Base-by-base conservation (phyloP, 35 echinoderm and acorn worm species). In the Ophioderma brevispina region DNA sequence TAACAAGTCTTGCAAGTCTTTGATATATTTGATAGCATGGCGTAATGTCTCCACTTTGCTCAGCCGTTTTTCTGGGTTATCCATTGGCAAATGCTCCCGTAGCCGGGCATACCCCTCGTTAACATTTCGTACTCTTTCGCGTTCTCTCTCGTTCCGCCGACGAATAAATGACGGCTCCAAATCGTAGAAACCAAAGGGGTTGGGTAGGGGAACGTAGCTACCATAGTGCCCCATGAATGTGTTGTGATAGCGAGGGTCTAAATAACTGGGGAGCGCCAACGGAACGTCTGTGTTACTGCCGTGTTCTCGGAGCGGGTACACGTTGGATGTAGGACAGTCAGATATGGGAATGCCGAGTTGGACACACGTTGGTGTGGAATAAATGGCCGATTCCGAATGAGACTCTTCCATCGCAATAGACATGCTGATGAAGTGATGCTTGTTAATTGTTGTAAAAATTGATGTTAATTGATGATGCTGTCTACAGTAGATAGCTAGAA, bases 321-420 rank as follows among this genome's bases (percentile, higher is more conserved):
- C 90, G 34, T 55, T 83, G 0, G 83, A 52, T 37, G 83, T 63
- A 10, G 96, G 87, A 35, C 96, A 98, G 36, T 98, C 96, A 0
- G 92, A 81, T 80, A 98, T 94, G 25, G 96, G 96, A 31, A 98
- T 98, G 11, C 96, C 96, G 6, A 98, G 88, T 87, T 98, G 96
- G 19, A 98, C 96, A 46, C 96, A 98, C 13, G 96, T 98, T 42
- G 96, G 96, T 40, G 96, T 98, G 13, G 96, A 98, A 70, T 94
- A 98, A 36, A 94, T 87, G 28, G 90, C 96, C 41, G 91, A 89
- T 43, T 98, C 96, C 1, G 84, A 87, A 17, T 85, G 84, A 0
- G 89, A 78, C 33, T 95, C 94, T 38, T 95, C 94, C 94, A 95
- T 95, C 1, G 15, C 59, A 70, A 46, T 46, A 4, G 41, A 46